Evolutionary conservation across 2,797 vertebrate species (phyloP), one percentile per base, ranked within the genome.

Genomic region (Cryptoblepharus egeriae): DNA sequence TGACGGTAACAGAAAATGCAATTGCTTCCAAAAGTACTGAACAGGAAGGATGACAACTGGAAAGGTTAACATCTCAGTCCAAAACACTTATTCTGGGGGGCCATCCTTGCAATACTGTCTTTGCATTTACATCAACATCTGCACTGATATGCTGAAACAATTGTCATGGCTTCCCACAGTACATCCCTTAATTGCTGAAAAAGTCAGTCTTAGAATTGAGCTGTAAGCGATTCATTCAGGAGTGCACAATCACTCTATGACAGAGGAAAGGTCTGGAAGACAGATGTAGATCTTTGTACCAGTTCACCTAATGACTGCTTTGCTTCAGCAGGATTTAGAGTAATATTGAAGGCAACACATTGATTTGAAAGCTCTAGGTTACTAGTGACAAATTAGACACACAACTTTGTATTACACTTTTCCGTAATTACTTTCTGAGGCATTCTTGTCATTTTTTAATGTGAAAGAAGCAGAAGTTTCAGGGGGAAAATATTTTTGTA

Each of bases 321-420:
- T 61, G 58, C 57, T 75, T 61, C 16, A 28, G 37, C 26, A 75
- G 16, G 57, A 61, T 75, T 75, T 75, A 61, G 58, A 63, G 26
- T 28, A 63, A 52, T 77, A 61, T 39, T 77, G 13, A 83, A 30
- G 32, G 35, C 63, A 70, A 77, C 77, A 37, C 32, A 77, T 76
- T 32, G 28, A 76, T 77, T n/a, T 82, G 74, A 28, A 70, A 82
- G 24, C 65, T 32, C 30, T 61, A 52, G 16, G 30, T 70, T 26
- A 82, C 39, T 24, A 64, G 45, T 42, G 45, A 26, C 35, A 65
- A 52, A 71, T 63, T 71, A 77, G 63, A 78, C 28, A 83, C 49
- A 61, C 45, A 82, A 61, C 45, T 69, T 58, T 75, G 28, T 68
- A 28, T 60, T 13, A 58, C 45, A 64, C 26, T 72, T 64, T 68